Percentiles rank a stretch among this genome's conserved stretches.
These are phyloP conservation scores for Melieria crassipennis DNA, from an alignment of 2,888 invertebrate genomes.

Conservation along the genomic window DNA sequence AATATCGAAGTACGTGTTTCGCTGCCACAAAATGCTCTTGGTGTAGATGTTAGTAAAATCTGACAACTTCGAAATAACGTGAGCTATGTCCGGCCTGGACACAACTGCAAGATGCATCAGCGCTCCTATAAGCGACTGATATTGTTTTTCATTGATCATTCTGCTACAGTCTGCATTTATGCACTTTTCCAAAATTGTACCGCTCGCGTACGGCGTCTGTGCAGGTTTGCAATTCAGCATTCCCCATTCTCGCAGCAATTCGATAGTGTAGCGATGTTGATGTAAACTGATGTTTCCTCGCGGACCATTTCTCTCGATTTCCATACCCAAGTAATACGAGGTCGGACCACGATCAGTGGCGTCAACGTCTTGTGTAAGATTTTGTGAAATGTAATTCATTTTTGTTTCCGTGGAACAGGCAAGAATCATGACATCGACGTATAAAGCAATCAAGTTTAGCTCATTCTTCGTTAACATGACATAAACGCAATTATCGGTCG, in stretches of 20 bases:
- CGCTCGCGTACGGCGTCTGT: conserved; percentile 2
- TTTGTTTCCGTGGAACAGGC: background rate
- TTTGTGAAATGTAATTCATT: background rate
- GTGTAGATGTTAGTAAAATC: conserved; percentile 41
- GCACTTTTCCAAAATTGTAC: conserved; percentile 5
- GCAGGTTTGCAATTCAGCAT: conserved; percentile 3
- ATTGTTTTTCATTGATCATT: conserved; percentile 8
- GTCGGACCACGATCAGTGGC: background rate
- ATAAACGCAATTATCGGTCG: conserved; percentile 37
- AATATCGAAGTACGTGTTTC: conserved; percentile 39
- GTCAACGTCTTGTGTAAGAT: background rate
- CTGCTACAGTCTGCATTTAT: conserved; percentile 14
- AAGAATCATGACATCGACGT: conserved; percentile 7
- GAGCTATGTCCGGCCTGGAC: conserved; percentile 37
- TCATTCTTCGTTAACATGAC: background rate
- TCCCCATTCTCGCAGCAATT: conserved; percentile 2
- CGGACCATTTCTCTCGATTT: background rate
- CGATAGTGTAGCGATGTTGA: background rate
- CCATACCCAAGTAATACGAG: conserved; percentile 1
- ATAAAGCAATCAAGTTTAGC: conserved; percentile 5
- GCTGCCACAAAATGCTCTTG: conserved; percentile 39
- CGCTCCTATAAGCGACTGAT: conserved; percentile 5
- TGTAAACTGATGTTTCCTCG: background rate
- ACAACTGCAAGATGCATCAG: conserved; percentile 22
- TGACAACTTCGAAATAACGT: conserved; percentile 37